Percentiles rank a stretch among this genome's conserved stretches.
phyloP scores from a whole-genome alignment of 2,797 vertebrate species.

The Mionectes olivaceus region DNA sequence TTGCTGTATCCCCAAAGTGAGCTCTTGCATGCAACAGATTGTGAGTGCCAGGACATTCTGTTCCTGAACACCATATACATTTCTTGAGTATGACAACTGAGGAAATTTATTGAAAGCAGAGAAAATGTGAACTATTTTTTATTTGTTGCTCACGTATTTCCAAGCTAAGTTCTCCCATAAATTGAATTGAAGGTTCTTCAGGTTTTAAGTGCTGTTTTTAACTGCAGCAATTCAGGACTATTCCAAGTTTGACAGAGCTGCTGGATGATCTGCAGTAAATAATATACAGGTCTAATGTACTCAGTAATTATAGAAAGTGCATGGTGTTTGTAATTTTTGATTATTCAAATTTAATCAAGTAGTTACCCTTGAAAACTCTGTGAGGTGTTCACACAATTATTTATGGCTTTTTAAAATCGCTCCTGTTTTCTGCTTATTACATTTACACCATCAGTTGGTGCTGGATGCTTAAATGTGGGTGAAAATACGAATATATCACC shows the following conservation, averaged over 20 bases:
- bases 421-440: neutral
- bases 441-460: neutral
- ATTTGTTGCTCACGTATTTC: neutral
- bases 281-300: neutral
- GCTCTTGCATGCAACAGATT: constrained; percentile 24
- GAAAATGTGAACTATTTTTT: constrained; percentile 26
- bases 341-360: neutral
- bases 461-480: neutral
- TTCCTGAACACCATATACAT: constrained; percentile 60
- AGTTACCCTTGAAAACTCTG: neutral
- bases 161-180: neutral
- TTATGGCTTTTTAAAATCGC: neutral
- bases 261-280: neutral
- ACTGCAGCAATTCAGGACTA: neutral
- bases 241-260: neutral
- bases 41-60: constrained; percentile 60
- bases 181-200: neutral
- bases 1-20: constrained; percentile 46
- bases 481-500: neutral
- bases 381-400: neutral
- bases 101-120: constrained; percentile 61
- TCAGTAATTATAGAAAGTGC: neutral
- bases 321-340: neutral
- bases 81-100: constrained; percentile 34
- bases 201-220: neutral